Evolutionary conservation across 2,888 invertebrate genomes (phyloP), one percentile per base, ranked within the genome.

Genomic region (Tribolium freemani): DNA sequence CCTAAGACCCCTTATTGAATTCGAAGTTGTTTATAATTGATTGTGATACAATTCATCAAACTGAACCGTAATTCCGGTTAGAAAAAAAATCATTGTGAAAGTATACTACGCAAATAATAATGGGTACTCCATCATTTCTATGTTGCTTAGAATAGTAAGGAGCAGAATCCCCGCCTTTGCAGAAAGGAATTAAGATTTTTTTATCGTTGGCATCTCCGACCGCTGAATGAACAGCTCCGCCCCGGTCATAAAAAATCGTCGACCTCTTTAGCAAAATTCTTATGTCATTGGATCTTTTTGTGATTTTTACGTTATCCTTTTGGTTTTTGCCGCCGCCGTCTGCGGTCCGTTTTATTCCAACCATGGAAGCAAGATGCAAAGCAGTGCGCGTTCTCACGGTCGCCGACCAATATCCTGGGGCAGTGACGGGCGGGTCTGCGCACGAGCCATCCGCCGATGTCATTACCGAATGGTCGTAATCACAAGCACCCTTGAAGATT

Each of bases 341-440:
- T 48, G 48, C 10, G 10, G 13, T 72, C 66, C 71, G 74, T 71
- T 67, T 67, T 67, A 67, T 50, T 26, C 3, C 5, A 26, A 5
- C 26, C 26, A 56, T 56, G 38, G 71, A 75, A 75, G 76, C 72
- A 76, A 76, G 77, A 75, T 77, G 78, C 77, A 75, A 77, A 77
- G 76, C 79, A 77, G 78, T 78, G 79, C 78, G 79, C 80, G 81
- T 83, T 82, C 82, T 81, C 82, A 83, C 83, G 82, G 81, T 82
- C 80, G 78, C 81, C 82, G 81, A 82, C 81, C 78, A 67, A 73
- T 46, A 67, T 64, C 73, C 76, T 72, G 60, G 67, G 74, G 77
- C 75, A 66, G 60, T 66, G 73, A 72, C 76, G 76, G 78, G 78
- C 77, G 77, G 77, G 76, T 75, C 76, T 72, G 75, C 76, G 78